Conservation (phyloP, 2,888 invertebrate genomes). For the Sesia apiformis region DNA sequence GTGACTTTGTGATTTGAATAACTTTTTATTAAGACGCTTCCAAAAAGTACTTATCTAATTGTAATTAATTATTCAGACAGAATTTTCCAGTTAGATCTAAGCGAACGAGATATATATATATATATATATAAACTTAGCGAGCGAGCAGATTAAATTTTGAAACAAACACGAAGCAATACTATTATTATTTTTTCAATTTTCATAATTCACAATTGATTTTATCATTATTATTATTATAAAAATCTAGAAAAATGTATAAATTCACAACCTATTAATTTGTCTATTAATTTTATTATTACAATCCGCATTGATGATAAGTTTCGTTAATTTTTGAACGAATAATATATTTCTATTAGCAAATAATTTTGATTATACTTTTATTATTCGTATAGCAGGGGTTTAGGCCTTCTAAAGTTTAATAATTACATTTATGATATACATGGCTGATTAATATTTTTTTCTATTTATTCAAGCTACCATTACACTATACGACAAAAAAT, state of each 20-base stretch:
- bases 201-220: slow-evolving; percentile 10
- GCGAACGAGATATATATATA: neutral
- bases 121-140: slow-evolving; percentile 15
- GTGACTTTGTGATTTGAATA: no score
- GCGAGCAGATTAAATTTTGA: slow-evolving; percentile 32
- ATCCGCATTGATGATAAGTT: neutral
- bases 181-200: slow-evolving; percentile 29
- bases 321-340: slow-evolving; percentile 8
- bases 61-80: no score
- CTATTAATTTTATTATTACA: slow-evolving; percentile 35
- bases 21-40: no score
- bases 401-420: slow-evolving; percentile 31
- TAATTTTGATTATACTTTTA: slow-evolving; percentile 1
- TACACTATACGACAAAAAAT: no score
- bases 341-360: slow-evolving; percentile 8
- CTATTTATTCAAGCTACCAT: no score
- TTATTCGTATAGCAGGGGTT: slow-evolving; percentile 26
- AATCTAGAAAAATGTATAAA: slow-evolving; percentile 72
- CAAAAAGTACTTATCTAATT: no score
- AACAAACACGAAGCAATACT: slow-evolving; percentile 14
- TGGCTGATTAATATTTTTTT: neutral
- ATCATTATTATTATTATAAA: slow-evolving; percentile 45
- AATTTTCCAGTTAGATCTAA: neutral
- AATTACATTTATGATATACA: slow-evolving; percentile 2
- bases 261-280: slow-evolving; percentile 73